A percentile compares a stretch with the other conserved stretches of the same genome.
phyloP scores from a whole-genome alignment of 1,140 invertebrate species.

The Lanistes nyassanus region DNA sequence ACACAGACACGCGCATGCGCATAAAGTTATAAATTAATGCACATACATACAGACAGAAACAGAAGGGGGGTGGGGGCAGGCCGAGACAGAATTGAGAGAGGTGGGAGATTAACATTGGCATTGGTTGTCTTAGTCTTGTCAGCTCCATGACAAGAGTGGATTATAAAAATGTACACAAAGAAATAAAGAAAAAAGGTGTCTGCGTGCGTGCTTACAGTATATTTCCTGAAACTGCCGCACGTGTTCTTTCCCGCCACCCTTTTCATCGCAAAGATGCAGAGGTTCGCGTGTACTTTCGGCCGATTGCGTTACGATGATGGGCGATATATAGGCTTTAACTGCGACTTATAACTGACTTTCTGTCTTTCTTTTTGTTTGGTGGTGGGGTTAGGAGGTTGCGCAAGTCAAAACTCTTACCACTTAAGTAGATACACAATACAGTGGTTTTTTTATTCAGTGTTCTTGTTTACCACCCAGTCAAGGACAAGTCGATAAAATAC shows the following conservation, averaged over 20 bases:
- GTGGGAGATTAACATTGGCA: neutral
- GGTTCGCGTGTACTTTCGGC: too few relatives aligned
- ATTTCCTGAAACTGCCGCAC: too few relatives aligned
- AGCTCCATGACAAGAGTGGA: too few relatives aligned
- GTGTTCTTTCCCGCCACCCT: neutral
- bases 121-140: too few relatives aligned
- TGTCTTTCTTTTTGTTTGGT: neutral
- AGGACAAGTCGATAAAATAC: too few relatives aligned
- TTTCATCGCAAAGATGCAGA: neutral
- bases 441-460: too few relatives aligned
- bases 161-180: neutral
- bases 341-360: neutral
- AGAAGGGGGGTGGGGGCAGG: neutral
- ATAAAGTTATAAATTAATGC: neutral
- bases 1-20: constrained; percentile 1
- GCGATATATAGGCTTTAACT: too few relatives aligned
- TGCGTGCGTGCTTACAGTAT: neutral
- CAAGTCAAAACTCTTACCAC: too few relatives aligned
- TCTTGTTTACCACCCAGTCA: too few relatives aligned
- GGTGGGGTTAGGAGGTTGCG: too few relatives aligned
- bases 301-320: too few relatives aligned
- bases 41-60: neutral
- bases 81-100: neutral
- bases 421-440: too few relatives aligned
- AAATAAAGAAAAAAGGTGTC: neutral